These are phyloP conservation scores for Poecilia velifera DNA, from an alignment of 2,797 vertebrate species.

Conservation along the genomic window DNA sequence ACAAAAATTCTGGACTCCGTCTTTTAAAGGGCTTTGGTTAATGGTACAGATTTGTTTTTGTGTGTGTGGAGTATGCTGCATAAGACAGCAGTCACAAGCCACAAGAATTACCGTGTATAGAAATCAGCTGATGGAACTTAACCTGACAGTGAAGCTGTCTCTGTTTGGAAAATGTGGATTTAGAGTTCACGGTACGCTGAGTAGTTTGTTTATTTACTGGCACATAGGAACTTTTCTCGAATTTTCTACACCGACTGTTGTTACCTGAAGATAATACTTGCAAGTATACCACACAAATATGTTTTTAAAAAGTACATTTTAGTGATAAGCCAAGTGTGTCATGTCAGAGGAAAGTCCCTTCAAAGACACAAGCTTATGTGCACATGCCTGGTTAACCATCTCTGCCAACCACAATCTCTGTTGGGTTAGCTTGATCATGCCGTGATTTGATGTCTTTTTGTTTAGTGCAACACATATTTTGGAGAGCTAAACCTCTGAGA, in stretches of 20 bases:
- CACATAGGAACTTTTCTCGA: background rate
- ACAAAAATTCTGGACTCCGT: background rate
- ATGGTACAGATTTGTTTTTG: background rate
- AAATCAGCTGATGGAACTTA: background rate
- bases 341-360: background rate
- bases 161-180: background rate
- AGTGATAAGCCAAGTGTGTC: background rate
- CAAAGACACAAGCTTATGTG: background rate
- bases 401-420: background rate
- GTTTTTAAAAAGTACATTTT: background rate
- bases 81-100: background rate
- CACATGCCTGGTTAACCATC: background rate
- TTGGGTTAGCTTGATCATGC: too few relatives aligned
- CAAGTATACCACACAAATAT: background rate
- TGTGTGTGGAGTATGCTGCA: background rate
- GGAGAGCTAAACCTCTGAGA: background rate
- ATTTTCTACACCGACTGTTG: background rate
- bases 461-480: too few relatives aligned
- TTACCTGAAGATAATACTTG: background rate
- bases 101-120: background rate
- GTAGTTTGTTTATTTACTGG: background rate
- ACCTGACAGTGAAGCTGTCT: background rate
- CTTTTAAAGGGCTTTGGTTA: background rate
- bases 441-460: too few relatives aligned
- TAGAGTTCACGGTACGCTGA: background rate